phyloP scores from a whole-genome alignment of 2,888 invertebrate genomes.

The Athrips mouffetella region DNA sequence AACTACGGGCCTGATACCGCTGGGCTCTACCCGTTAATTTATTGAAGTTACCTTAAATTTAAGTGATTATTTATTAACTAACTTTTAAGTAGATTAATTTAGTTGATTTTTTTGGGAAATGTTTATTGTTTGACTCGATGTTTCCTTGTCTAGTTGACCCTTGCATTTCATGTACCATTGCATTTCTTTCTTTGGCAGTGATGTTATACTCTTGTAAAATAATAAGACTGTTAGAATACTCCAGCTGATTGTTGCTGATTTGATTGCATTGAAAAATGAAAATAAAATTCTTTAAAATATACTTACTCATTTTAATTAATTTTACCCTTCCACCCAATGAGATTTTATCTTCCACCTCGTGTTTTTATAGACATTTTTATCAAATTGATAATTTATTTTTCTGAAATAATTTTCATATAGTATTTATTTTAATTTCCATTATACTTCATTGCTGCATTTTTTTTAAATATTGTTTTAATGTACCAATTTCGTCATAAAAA shows the following conservation, averaged over 20 bases:
- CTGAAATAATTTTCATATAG: no score
- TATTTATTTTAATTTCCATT: neutral
- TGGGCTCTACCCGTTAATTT: slow-evolving; percentile 59
- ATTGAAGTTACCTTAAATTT: slow-evolving; percentile 73
- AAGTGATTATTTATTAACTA: slow-evolving; percentile 74
- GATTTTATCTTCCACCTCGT: no score
- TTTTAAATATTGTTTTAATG: no score
- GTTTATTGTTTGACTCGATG: slow-evolving; percentile 24
- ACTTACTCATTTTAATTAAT: slow-evolving; percentile 26
- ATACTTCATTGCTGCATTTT: neutral
- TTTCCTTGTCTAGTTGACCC: slow-evolving; percentile 24
- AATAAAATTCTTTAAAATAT: slow-evolving; percentile 53
- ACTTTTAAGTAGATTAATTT: slow-evolving; percentile 50
- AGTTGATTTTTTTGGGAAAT: slow-evolving; percentile 37
- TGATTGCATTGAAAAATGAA: slow-evolving; percentile 50
- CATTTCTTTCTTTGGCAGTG: slow-evolving; percentile 63
- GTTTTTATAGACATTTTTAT: no score
- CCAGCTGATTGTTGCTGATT: slow-evolving; percentile 64
- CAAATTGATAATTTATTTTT: no score
- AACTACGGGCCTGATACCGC: slow-evolving; percentile 26
- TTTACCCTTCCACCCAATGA: neutral
- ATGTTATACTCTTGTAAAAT: slow-evolving; percentile 72
- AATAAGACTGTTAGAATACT: slow-evolving; percentile 77
- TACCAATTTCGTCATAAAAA: no score
- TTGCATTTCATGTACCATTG: slow-evolving; percentile 64